Evolutionary conservation across 2,797 vertebrate genomes (phyloP), one percentile per base, ranked within the genome.

Genomic region (Moxostoma hubbsi): DNA sequence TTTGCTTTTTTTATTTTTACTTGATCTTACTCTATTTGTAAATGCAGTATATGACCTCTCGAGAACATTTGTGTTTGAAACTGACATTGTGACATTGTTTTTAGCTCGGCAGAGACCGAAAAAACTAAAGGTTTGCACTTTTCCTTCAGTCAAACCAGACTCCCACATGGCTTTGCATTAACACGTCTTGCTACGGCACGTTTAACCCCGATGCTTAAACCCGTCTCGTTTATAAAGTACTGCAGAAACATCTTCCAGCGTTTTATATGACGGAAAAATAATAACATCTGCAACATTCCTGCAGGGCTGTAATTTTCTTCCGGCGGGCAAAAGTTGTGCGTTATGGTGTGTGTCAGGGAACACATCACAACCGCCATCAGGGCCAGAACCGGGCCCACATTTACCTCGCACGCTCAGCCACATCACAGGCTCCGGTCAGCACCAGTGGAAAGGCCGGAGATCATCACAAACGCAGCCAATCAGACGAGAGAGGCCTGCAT

Each of bases 261-360:
- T 92, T 92, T 93, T 89, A 91, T 88, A 92, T 87, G 86, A 89
- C 88, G 87, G 88, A 92, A 90, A 91, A 92, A 92, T 93, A 93
- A 93, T 93, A 94, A 93, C 92, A 94, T 93, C 91, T 92, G 89
- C 85, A 87, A 89, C 92, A 94, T 94, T 94, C 92, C 93, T 91
- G 89, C 89, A 93, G 90, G 92, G 92, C 93, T 94, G 89, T 94
- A 94, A 94, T 94, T 94, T 94, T 93, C 90, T 93, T 94, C 92
- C 92, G 92, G 92, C 89, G 2, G 24, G 24, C 24, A 24, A 24
- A 24, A 24, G 24, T 24, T 24, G 24, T 93, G 92, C 92, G 92
- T 94, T 94, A 93, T 94, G 93, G 93, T 94, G 90, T 91, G 93
- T 93, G 93, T 93, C 93, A 93, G 90, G 91, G 92, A 92, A 93